phyloP scores from a whole-genome alignment of 2,113 vertebrate species.

The Ctenomys sociabilis region DNA sequence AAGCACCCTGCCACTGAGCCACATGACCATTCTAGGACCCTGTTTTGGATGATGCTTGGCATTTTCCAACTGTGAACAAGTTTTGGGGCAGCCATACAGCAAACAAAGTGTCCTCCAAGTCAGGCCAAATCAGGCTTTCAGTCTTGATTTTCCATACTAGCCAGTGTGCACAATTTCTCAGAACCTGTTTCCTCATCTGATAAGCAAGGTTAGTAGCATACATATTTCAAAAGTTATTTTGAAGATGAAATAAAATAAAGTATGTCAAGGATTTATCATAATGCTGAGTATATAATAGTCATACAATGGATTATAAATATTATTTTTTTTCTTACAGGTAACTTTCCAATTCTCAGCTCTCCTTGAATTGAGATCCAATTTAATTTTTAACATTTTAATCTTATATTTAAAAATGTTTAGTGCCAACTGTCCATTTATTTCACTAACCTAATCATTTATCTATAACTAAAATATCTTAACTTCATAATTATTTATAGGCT shows the following conservation, averaged over 20 bases:
- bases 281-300: neutral
- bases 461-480: constrained; percentile 52
- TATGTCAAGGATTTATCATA: constrained; percentile 11
- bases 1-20: neutral
- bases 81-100: constrained; percentile 1
- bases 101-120: neutral
- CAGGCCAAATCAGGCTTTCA: constrained; percentile 19
- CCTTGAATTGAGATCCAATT: constrained; percentile 46
- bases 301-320: constrained; percentile 38
- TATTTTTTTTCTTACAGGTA: constrained; percentile 26
- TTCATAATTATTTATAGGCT: constrained; percentile 51
- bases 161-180: constrained; percentile 30
- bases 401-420: constrained; percentile 52
- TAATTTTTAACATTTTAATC: constrained; percentile 41
- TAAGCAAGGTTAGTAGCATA: constrained; percentile 47
- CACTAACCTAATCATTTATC: constrained; percentile 42
- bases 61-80: constrained; percentile 32
- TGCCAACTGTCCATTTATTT: neutral
- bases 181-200: constrained; percentile 38
- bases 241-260: constrained; percentile 49
- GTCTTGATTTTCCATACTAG: neutral
- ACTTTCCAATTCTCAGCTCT: constrained; percentile 51
- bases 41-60: constrained; percentile 48
- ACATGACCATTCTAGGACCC: neutral
- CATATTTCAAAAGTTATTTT: constrained; percentile 51